phyloP scores from a whole-genome alignment of 2,888 invertebrate genomes.

The Thymelicus acteon region DNA sequence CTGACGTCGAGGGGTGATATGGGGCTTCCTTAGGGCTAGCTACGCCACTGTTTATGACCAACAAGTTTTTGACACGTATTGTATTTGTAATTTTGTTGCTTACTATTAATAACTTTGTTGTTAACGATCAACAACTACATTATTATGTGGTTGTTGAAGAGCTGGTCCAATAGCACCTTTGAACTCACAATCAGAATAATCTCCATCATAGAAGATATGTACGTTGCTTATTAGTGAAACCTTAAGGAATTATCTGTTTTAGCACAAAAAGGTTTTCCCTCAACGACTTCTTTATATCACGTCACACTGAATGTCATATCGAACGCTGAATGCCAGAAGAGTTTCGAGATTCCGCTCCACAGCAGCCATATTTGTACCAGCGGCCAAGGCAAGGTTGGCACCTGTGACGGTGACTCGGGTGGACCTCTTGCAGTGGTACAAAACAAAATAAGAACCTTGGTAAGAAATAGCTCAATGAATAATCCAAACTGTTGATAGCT shows the following conservation, averaged over 20 bases:
- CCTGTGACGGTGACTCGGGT: slow-evolving; percentile 78
- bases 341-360: slow-evolving; percentile 64
- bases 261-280: slow-evolving; percentile 51
- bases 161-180: no score
- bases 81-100: no score
- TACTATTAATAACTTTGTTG: no score
- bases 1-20: no score
- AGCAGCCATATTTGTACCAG: slow-evolving; percentile 75
- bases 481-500: no score
- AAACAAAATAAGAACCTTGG: slow-evolving; percentile 59
- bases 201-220: no score
- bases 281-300: slow-evolving; percentile 56
- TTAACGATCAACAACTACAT: not conserved
- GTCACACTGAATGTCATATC: slow-evolving; percentile 60
- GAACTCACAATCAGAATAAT: no score
- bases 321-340: slow-evolving; percentile 69
- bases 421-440: slow-evolving; percentile 63
- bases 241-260: slow-evolving; percentile 16
- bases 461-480: slow-evolving; percentile 41
- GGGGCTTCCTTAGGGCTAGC: no score
- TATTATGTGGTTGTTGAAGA: not conserved
- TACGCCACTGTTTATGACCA: not conserved
- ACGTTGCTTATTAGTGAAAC: no score
- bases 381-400: slow-evolving; percentile 66
- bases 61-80: not conserved